A percentile compares a stretch with the other conserved stretches of the same genome.
Conservation (phyloP, 2,113 vertebrate species). For the Rousettus leschenaultii region DNA sequence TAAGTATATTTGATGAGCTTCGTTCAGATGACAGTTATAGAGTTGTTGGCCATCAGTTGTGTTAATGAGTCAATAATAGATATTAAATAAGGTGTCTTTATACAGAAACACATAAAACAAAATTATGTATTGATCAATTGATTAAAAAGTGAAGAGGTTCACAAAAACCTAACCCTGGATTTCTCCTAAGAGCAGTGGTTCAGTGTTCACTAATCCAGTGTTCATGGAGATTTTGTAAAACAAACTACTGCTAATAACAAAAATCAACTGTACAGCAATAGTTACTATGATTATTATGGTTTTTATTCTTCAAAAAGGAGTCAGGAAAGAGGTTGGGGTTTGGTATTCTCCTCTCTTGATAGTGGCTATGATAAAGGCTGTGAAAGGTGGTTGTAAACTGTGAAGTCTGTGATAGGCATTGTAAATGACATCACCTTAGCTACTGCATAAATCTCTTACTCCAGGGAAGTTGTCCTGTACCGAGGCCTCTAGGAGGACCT, state of each 20-base stretch:
- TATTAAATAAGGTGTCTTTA: not conserved
- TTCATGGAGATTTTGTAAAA: not conserved
- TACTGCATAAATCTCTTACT: not conserved
- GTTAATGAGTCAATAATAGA: not conserved
- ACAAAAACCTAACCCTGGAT: not conserved
- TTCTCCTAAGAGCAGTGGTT: not conserved
- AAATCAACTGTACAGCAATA: not conserved
- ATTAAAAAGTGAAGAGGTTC: not conserved
- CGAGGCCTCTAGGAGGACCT: not conserved
- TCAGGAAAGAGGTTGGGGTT: not conserved
- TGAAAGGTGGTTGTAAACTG: not conserved
- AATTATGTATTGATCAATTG: not conserved
- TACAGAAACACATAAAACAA: not conserved
- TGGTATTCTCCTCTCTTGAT: not conserved
- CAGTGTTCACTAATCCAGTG: not conserved
- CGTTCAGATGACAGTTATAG: rapidly evolving
- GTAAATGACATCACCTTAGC: not conserved
- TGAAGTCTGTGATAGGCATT: not conserved
- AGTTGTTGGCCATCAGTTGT: not conserved
- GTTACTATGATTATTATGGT: not conserved
- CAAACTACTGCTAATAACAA: not conserved
- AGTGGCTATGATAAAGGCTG: not conserved
- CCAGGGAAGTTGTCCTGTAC: not conserved
- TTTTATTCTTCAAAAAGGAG: not conserved
- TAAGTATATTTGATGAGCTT: rapidly evolving